Evolutionary conservation across 2,113 vertebrate genomes (phyloP), one percentile per base, ranked within the genome.

Genomic region (Cryptotis parvus): DNA sequence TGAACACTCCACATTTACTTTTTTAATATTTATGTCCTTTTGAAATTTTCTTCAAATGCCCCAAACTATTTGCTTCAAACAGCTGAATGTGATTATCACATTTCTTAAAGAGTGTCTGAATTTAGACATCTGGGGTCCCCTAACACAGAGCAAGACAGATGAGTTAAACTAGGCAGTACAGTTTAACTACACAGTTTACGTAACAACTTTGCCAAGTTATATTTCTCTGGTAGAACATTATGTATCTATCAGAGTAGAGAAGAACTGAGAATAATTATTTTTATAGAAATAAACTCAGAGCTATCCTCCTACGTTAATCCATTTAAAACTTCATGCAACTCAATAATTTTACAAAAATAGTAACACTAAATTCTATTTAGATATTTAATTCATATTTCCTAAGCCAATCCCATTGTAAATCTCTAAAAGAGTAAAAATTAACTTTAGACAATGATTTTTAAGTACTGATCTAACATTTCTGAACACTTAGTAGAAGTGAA

Each of bases 401-500:
- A 93, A 93, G 93, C 1, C 58, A 97, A 91, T 80, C 8, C 1
- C 74, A 87, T 15, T 94, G 24, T n/a, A 96, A 20, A 31, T 39
- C 6, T 66, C n/a, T 91, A 91, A 95, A 88, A 79, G 0, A 9
- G 6, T 66, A 33, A 86, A 96, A 96, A 94, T 70, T 63, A 91
- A 45, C 70, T 1, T 78, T 73, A 33, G 66, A 85, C 85, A 88
- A 39, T 95, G 65, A 85, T 94, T 68, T 94, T 31, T 9, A 70
- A 58, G 95, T 94, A 91, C 52, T 82, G 82, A 90, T 29, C 9
- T 12, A 69, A 14, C 0, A 0, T 84, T 55, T 92, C 79, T 90
- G 80, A 96, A 94, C 90, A 72, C 1, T 91, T 26, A 90, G 84
- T 11, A 69, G 55, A 84, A 85, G 26, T n/a, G 94, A 95, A 94